A percentile compares a stretch with the other conserved stretches of the same genome.
Evolutionary conservation across 2,888 invertebrate genomes (phyloP).

Genomic region (Dione vanillae): DNA sequence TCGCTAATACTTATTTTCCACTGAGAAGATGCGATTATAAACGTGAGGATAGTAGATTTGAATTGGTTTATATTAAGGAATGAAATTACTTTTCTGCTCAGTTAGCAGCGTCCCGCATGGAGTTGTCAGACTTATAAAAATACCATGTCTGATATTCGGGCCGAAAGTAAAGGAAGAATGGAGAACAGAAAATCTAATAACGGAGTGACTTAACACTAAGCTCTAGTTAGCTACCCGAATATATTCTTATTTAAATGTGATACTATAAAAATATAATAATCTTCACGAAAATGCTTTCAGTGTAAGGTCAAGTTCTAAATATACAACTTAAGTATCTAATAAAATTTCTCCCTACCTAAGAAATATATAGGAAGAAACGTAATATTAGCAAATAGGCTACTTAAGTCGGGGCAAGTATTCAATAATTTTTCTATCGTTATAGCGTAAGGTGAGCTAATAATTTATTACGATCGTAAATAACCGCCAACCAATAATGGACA

Average conservation of each 20-base stretch:
- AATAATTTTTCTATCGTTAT: slow-evolving; percentile 44
- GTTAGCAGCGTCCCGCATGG: no score
- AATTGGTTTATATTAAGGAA: no score
- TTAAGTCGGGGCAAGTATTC: slow-evolving; percentile 34
- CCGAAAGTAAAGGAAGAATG: no score
- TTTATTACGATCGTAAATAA: slow-evolving; percentile 54
- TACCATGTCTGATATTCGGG: no score
- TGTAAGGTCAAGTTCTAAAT: neutral
- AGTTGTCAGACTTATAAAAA: no score
- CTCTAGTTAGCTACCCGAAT: neutral
- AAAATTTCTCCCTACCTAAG: slow-evolving; percentile 26
- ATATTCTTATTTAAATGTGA: no score
- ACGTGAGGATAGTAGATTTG: no score
- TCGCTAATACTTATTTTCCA: no score
- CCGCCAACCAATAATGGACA: slow-evolving; percentile 53
- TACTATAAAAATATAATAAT: no score
- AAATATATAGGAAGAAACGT: slow-evolving; percentile 42
- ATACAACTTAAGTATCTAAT: neutral
- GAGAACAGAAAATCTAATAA: neutral
- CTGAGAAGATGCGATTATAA: no score
- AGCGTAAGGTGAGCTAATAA: slow-evolving; percentile 49
- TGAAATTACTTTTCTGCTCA: no score
- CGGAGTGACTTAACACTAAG: neutral
- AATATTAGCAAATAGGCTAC: slow-evolving; percentile 47
- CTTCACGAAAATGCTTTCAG: neutral